These are phyloP conservation scores for Dreissena rostriformis DNA, from an alignment of 1,140 invertebrate species.

Conservation along the genomic window DNA sequence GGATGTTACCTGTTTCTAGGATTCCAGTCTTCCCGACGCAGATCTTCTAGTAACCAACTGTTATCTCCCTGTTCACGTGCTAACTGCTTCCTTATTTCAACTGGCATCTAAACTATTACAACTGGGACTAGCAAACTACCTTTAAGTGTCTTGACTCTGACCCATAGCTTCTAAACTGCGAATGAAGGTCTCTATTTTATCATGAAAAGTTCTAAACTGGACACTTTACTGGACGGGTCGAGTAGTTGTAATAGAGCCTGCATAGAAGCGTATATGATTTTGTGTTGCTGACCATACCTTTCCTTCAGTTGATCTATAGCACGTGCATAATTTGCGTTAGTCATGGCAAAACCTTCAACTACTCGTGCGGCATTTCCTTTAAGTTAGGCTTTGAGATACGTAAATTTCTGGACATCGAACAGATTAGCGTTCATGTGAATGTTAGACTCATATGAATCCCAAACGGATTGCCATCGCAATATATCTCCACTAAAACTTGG, in stretches of 20 bases:
- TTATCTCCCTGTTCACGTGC: not conserved
- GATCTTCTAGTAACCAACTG: constrained; percentile 1
- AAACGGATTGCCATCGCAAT: constrained; percentile 26
- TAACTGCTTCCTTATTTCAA: not conserved
- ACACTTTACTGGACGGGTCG: not conserved
- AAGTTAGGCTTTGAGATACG: not conserved
- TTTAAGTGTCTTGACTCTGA: not conserved
- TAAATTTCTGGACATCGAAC: constrained; percentile 26
- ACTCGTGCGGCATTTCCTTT: not conserved
- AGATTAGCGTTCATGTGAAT: constrained; percentile 26
- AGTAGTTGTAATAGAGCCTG: not conserved
- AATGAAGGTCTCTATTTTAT: constrained; percentile 11
- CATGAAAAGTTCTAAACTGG: constrained; percentile 1
- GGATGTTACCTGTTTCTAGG: too few relatives aligned
- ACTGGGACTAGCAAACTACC: constrained; percentile 1
- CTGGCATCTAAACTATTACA: not conserved
- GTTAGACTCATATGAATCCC: constrained; percentile 28
- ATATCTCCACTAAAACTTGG: constrained; percentile 29
- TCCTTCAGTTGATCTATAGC: constrained; percentile 10
- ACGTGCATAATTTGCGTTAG: constrained; percentile 5
- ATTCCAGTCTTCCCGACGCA: not conserved
- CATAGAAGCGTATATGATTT: constrained; percentile 8
- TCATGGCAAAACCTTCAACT: constrained; percentile 22
- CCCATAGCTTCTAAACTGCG: constrained; percentile 1
- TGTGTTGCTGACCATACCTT: constrained; percentile 14